Base-by-base conservation (phyloP, 1,140 invertebrate species). In the Thalassaphorura encarpata region DNA sequence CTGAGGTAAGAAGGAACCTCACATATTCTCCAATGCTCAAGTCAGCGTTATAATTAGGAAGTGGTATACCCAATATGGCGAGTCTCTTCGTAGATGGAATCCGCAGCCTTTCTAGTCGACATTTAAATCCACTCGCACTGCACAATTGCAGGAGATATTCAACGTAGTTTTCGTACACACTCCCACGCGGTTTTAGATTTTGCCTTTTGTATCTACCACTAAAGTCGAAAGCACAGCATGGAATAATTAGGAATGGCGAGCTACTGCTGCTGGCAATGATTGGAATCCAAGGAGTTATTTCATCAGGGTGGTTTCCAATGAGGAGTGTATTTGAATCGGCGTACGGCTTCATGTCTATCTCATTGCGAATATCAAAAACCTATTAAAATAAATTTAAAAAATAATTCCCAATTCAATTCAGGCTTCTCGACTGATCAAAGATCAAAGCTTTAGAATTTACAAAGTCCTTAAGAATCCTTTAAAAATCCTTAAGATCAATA, bases 261-360 rank as follows among this genome's bases (percentile, higher is more conserved):
- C 76, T 78, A 71, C 78, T 80, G 55, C 78, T 80, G 0, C 87
- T 80, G 33, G 93, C 85, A 54, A 98, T 83, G 1, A 97, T 83
- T 31, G 95, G 93, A 64, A 99, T 84, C 94, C 95, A 99, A 5
- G 95, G 93, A 27, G 94, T 97, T 5, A 99, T 71, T 70, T 98
- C 95, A 77, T 98, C 96, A 39, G 92, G 95, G 76, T 99, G 96
- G 77, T 99, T 99, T 40, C 96, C 95, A 71, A 99, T 94, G 15
- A 98, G 54, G 8, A 50, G n/a, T 54, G 18, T 40, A 36, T 31
- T 49, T 13, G 23, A n/a, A n/a, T n/a, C n/a, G n/a, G n/a, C n/a
- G n/a, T n/a, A n/a, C n/a, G n/a, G n/a, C n/a, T n/a, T n/a, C n/a
- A n/a, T n/a, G n/a, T n/a, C n/a, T n/a, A n/a, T n/a, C n/a, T n/a